phyloP scores from a whole-genome alignment of 2,888 invertebrate genomes.

The Cephonodes hylas region DNA sequence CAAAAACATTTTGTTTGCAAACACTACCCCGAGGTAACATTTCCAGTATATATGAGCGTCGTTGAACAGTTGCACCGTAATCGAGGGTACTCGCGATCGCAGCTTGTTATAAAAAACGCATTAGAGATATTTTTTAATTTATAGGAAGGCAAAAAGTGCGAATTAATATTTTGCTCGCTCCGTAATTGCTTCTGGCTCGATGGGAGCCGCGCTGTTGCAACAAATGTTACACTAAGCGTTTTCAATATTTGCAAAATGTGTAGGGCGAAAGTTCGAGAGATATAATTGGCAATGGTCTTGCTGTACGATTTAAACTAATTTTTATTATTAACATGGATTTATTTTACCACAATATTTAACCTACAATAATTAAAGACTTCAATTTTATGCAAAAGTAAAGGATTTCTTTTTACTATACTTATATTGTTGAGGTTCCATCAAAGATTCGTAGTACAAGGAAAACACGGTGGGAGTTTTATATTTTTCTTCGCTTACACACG shows the following conservation, averaged over 20 bases:
- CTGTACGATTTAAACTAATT: not conserved
- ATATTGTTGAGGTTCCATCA: not conserved
- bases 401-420: too few relatives aligned
- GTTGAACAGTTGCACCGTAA: not conserved
- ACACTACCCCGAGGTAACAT: slow-evolving; percentile 35
- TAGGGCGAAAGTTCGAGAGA: not conserved
- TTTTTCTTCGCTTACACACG: not conserved
- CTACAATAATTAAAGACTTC: too few relatives aligned
- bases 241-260: slow-evolving; percentile 27
- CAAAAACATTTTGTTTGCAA: slow-evolving; percentile 36
- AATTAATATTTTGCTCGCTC: slow-evolving; percentile 37
- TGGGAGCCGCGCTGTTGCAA: slow-evolving; percentile 24
- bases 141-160: slow-evolving; percentile 34
- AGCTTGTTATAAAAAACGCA: slow-evolving; percentile 34
- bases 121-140: slow-evolving; percentile 42
- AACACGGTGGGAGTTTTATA: not conserved
- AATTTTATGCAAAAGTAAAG: too few relatives aligned
- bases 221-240: slow-evolving; percentile 26
- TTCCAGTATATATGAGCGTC: slow-evolving; percentile 22
- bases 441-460: too few relatives aligned
- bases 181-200: slow-evolving; percentile 40
- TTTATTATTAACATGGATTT: too few relatives aligned
- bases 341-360: too few relatives aligned
- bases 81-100: not conserved
- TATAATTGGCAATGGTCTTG: not conserved